These are phyloP conservation scores for Xiphophorus maculatus DNA, from an alignment of 2,113 vertebrate genomes.

Conservation along the genomic window DNA sequence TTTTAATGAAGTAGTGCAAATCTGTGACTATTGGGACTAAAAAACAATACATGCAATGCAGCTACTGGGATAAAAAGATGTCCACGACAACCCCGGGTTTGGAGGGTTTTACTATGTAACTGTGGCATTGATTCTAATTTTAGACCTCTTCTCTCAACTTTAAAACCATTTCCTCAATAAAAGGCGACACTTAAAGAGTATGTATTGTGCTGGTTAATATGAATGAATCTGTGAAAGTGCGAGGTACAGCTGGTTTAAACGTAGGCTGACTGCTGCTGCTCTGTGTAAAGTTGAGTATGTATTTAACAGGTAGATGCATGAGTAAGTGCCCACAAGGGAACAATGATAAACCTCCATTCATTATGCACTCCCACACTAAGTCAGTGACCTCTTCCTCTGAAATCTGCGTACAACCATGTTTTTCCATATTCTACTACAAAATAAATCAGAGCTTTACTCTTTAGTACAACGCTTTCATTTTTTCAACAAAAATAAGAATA, in stretches of 20 bases:
- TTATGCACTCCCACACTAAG: slow-evolving; percentile 12
- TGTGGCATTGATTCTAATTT: no score
- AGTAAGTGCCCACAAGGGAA: slow-evolving; percentile 2
- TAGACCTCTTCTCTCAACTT: background rate
- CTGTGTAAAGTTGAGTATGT: background rate
- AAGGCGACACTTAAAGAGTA: background rate
- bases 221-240: background rate
- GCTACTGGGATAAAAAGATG: no score
- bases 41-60: no score
- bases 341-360: slow-evolving; percentile 19
- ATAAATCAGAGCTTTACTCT: background rate
- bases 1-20: no score
- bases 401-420: background rate
- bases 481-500: slow-evolving; percentile 4
- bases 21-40: no score
- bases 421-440: background rate
- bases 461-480: background rate
- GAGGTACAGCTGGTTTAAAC: slow-evolving; percentile 8
- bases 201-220: background rate
- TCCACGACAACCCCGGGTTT: no score
- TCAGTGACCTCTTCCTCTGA: slow-evolving; percentile 16
- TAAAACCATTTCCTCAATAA: background rate
- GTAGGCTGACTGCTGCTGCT: background rate
- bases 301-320: slow-evolving; percentile 4
- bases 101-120: no score